A percentile compares a stretch with the other conserved stretches of the same genome.
Conservation (phyloP, 2,888 invertebrate genomes). For the Orthosia gracilis region DNA sequence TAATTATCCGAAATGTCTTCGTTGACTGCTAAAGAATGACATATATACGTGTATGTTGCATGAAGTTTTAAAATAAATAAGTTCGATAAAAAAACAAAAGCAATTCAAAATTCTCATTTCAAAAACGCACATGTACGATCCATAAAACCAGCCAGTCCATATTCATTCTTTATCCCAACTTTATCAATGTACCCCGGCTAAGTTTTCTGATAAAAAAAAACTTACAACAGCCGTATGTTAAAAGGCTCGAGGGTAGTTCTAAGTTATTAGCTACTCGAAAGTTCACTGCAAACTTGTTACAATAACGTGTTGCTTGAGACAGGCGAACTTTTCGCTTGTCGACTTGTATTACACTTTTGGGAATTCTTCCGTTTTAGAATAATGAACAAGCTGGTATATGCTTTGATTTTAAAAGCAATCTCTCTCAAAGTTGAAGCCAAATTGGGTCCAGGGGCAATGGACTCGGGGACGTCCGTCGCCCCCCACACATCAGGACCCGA, state of each 20-base stretch:
- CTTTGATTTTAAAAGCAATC: conserved; percentile 8
- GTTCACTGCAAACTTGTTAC: conserved; percentile 43
- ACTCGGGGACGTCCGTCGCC: too few species aligned
- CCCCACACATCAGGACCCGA: too few species aligned
- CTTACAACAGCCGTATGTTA: conserved; percentile 46
- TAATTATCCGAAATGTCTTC: too few species aligned
- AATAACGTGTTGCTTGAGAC: conserved; percentile 43
- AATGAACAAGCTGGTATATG: not conserved
- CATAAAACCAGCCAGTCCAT: conserved; percentile 12
- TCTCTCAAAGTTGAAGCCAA: not conserved
- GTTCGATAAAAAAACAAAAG: conserved; percentile 5
- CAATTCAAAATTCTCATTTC: not conserved
- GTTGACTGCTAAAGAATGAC: too few species aligned
- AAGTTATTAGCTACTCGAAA: conserved; percentile 56
- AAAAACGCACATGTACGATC: not conserved
- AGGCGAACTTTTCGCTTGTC: conserved; percentile 39
- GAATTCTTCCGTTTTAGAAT: not conserved
- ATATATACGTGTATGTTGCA: too few species aligned
- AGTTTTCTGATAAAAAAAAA: conserved; percentile 49
- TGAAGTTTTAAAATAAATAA: too few species aligned
- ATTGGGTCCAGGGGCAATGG: too few species aligned
- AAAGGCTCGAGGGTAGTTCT: conserved; percentile 47
- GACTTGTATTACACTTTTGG: conserved; percentile 31
- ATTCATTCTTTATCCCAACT: conserved; percentile 24
- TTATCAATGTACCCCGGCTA: conserved; percentile 40